Base-by-base conservation (phyloP, 2,113 vertebrate genomes). In the Menura novaehollandiae region DNA sequence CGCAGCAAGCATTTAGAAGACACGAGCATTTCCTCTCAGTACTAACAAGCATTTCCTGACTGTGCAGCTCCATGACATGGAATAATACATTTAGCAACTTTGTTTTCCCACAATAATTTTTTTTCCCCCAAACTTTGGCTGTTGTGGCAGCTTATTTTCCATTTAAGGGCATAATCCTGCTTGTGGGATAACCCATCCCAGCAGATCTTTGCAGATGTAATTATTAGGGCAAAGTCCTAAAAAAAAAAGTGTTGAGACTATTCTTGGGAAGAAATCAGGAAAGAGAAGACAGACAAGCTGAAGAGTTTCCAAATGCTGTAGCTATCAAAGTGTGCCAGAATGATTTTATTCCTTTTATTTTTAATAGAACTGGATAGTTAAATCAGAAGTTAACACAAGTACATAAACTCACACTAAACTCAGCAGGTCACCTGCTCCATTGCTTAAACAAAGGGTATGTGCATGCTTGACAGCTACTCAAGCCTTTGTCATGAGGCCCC, bases 131-230 rank as follows among this genome's bases (percentile, higher is more conserved):
- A 91, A 91, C 66, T 75, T 23, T 72, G 82, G 73, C 86, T 73
- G 79, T 68, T 75, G 52, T 5, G 0, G 51, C 1, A 0, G 37
- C 59, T 93, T 84, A 43, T 73, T 94, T 91, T 88, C 96, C 95
- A 95, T 97, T 75, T 97, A 97, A 96, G 91, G 96, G 28, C 88
- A 96, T 85, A 93, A 87, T 87, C 80, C 92, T 92, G 33, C 72
- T 35, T 76, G 86, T 43, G 69, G 91, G 86, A 97, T 91, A 95
- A 85, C 91, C 80, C 86, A 85, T 84, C 86, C 79, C 83, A 84
- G 63, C 0, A 0, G 76, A 83, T 93, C 80, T 77, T 90, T 15
- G 13, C 69, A 60, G 80, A 95, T 89, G 83, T 72, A 71, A 93
- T 95, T 93, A 89, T 78, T 73, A 93, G 49, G 56, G 66, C 77